Base-by-base conservation (phyloP, 1,140 invertebrate species). In the Eueides isabella region DNA sequence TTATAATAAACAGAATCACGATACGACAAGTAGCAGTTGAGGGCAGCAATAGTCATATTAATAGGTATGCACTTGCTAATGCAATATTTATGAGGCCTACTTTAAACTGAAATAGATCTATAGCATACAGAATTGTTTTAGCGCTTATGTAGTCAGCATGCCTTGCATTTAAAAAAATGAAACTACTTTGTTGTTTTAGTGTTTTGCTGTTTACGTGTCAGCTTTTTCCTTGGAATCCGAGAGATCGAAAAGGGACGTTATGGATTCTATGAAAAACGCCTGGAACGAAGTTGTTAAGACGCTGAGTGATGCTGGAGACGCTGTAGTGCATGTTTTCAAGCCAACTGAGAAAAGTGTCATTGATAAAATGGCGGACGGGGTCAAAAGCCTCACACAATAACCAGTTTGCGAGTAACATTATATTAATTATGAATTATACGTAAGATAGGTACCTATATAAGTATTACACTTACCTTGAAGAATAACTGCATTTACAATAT, bases 251-350 rank as follows among this genome's bases (percentile, higher is more conserved):
- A 82, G 91, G 23, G 88, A 92, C 64, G 88, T 92, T 1, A 84
- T 90, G 87, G 91, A 92, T 9, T 81, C 86, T 2, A 89, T 92
- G 85, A 92, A 89, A 70, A 84, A 82, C 44, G 88, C 88, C 0
- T 92, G 89, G 89, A 82, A 79, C 38, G 88, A 90, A n/a, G 83
- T 90, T 41, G 88, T 90, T 31, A 85, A 82, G 64, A 89, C 87
- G 0, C 72, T 91, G 19, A 82, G 77, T 16, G 85, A 91, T 9
- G 91, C 89, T 0, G 82, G 89, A 1, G 89, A 91, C 55, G 88
- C 89, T 0, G 88, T 92, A 0, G 87, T 91, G 1, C 80, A 92
- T 33, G 88, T 90, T 5, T 90, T 91, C 65, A 90, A 90, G 55
- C 89, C 91, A 0, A 91, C 89, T 5, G 91, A 92, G 62, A 91